phyloP scores from a whole-genome alignment of 1,140 invertebrate genomes.

The Macrobrachium nipponense region DNA sequence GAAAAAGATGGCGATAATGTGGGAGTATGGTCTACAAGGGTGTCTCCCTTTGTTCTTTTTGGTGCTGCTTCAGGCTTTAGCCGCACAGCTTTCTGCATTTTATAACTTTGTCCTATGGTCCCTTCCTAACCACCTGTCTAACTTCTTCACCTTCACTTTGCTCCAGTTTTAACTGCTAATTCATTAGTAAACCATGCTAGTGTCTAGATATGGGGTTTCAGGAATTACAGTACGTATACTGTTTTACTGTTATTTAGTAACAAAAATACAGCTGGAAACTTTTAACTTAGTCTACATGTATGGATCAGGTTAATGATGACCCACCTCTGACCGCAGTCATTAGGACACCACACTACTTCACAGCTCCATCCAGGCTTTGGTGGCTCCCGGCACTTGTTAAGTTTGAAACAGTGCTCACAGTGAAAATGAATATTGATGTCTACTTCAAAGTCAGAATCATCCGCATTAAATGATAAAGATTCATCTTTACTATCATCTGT shows the following conservation, averaged over 20 bases:
- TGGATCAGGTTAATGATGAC: not conserved
- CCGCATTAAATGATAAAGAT: constrained; percentile 12
- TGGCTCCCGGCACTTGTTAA: constrained; percentile 65
- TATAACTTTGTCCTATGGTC: not conserved
- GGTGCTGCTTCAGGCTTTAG: too few relatives aligned
- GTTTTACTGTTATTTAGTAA: too few relatives aligned
- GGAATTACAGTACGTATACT: too few relatives aligned
- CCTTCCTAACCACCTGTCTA: not conserved
- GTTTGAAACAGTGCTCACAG: constrained; percentile 64
- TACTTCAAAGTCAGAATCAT: constrained; percentile 57
- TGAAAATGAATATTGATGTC: constrained; percentile 64
- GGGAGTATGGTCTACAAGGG: too few relatives aligned
- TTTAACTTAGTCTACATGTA: too few relatives aligned
- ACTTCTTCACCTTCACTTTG: not conserved
- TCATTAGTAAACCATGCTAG: too few relatives aligned
- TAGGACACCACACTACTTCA: constrained; percentile 68
- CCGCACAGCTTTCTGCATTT: too few relatives aligned
- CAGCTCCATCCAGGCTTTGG: constrained; percentile 67
- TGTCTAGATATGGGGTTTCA: too few relatives aligned
- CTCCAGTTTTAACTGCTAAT: too few relatives aligned
- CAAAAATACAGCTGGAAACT: too few relatives aligned
- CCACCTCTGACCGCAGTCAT: constrained; percentile 68
- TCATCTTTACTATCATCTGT: constrained; percentile 48
- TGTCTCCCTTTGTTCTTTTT: too few relatives aligned
- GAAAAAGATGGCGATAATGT: too few relatives aligned